Conservation (phyloP, 2,888 invertebrate genomes). For the Asteroscopus sphinx region DNA sequence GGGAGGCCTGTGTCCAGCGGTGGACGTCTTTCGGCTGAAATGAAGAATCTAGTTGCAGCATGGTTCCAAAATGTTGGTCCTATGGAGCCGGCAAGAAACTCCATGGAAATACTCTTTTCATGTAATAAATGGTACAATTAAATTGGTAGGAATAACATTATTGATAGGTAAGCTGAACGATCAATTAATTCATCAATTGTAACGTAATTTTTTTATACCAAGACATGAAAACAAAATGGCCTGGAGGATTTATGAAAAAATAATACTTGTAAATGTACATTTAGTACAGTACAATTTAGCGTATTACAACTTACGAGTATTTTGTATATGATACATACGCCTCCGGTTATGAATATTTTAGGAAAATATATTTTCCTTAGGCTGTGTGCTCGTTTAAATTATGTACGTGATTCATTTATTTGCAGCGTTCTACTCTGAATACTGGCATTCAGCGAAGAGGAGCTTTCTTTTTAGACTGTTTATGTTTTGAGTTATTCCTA, state of each 20-base stretch:
- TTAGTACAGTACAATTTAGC: slow-evolving; percentile 29
- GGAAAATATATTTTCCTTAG: slow-evolving; percentile 52
- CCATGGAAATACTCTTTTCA: no score
- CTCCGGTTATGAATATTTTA: slow-evolving; percentile 58
- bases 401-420: slow-evolving; percentile 58
- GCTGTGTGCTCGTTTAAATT: slow-evolving; percentile 52
- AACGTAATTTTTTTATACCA: no score
- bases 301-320: slow-evolving; percentile 39
- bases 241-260: slow-evolving; percentile 23
- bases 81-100: no score
- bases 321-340: slow-evolving; percentile 37
- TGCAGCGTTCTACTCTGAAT: slow-evolving; percentile 32
- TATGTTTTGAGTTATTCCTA: slow-evolving; percentile 31
- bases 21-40: no score
- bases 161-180: no score
- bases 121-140: slow-evolving; percentile 5
- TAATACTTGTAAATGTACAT: slow-evolving; percentile 40
- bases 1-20: no score
- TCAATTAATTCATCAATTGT: slow-evolving; percentile 3
- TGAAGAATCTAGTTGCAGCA: no score
- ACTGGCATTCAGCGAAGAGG: slow-evolving; percentile 20
- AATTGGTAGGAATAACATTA: neutral
- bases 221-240: slow-evolving; percentile 8
- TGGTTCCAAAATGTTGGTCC: no score
- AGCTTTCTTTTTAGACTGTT: slow-evolving; percentile 27